phyloP scores from a whole-genome alignment of 2,113 vertebrate species.

The Pao palembangensis region DNA sequence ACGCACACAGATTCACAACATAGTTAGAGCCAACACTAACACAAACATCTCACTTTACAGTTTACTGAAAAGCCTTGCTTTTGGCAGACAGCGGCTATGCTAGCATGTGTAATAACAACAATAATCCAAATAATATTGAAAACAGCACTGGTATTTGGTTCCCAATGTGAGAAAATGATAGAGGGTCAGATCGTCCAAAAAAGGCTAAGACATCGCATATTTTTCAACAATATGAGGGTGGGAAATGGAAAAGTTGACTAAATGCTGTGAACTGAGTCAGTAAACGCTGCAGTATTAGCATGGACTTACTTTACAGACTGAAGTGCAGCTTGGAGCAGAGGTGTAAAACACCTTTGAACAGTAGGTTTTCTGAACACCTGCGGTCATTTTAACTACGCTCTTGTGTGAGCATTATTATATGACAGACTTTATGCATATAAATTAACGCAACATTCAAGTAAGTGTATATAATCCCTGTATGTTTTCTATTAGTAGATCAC shows the following conservation, averaged over 20 bases:
- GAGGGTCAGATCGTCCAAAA: constrained; percentile 22
- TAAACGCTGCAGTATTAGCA: background rate
- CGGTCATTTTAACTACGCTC: no score
- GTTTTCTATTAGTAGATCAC: no score
- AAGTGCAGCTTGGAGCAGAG: no score
- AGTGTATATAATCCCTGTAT: no score
- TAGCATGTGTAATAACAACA: constrained; percentile 23
- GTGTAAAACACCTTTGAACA: no score
- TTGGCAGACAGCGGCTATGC: constrained; percentile 40
- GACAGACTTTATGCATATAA: no score
- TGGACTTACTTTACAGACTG: background rate
- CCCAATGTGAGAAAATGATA: constrained; percentile 20
- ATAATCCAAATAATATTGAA: constrained; percentile 31
- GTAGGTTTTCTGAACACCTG: no score
- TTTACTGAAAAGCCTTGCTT: constrained; percentile 50
- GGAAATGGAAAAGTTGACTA: constrained; percentile 26
- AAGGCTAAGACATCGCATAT: constrained; percentile 11
- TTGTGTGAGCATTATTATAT: no score
- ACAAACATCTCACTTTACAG: constrained; percentile 61
- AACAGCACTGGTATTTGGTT: constrained; percentile 20
- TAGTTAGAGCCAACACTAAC: constrained; percentile 47
- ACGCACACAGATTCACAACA: constrained; percentile 26
- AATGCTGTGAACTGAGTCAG: background rate
- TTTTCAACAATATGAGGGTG: constrained; percentile 17
- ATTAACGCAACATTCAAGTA: no score